Conservation (phyloP, 1,140 invertebrate genomes). For the Bicyclus anynana region DNA sequence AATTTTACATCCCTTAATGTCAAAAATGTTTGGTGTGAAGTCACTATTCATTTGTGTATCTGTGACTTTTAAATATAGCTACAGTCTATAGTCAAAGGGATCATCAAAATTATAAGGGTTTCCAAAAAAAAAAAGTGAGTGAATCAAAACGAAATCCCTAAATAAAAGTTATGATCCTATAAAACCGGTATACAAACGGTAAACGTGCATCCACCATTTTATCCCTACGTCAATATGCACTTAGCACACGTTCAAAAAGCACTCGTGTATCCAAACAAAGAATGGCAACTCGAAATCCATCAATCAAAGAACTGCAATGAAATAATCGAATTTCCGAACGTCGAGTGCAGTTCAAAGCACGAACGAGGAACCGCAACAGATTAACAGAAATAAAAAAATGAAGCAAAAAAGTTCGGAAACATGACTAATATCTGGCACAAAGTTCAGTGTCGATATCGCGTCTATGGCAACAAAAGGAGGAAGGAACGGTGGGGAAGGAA, state of each 20-base stretch:
- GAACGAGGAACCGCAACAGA: constrained; percentile 63
- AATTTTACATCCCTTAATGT: too few relatives aligned
- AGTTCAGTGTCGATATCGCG: constrained; percentile 63
- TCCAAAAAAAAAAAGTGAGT: not conserved
- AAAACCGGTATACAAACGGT: constrained; percentile 10
- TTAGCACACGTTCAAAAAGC: constrained; percentile 36
- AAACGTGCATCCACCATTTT: constrained; percentile 13
- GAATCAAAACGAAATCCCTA: not conserved
- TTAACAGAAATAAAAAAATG: constrained; percentile 44
- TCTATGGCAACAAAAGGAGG: constrained; percentile 58
- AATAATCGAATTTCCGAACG: constrained; percentile 69
- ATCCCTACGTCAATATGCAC: constrained; percentile 25
- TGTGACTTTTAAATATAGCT: too few relatives aligned
- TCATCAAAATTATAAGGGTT: not conserved
- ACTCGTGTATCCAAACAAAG: constrained; percentile 48
- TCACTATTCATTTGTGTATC: too few relatives aligned
- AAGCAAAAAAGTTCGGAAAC: constrained; percentile 39
- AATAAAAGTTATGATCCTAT: constrained; percentile 1
- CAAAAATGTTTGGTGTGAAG: too few relatives aligned
- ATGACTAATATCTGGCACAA: constrained; percentile 67
- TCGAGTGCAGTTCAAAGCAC: constrained; percentile 64
- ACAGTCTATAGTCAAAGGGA: too few relatives aligned
- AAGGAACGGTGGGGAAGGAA: constrained; percentile 43
- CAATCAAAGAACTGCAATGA: constrained; percentile 70
- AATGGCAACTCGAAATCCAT: constrained; percentile 50